Base-by-base conservation (phyloP, 1,140 invertebrate species). In the Megalonaias nervosa region DNA sequence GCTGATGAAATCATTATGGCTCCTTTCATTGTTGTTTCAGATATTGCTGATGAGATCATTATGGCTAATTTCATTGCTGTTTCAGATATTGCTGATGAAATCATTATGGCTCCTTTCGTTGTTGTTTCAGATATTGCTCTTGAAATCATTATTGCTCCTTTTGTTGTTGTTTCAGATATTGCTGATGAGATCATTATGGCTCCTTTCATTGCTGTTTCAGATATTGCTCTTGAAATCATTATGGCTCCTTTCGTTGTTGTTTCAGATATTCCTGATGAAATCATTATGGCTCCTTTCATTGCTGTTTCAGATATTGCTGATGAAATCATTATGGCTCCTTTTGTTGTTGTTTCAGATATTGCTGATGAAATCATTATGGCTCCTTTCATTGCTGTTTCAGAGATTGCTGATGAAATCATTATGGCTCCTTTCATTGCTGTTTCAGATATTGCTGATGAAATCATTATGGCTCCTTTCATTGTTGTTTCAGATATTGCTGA, bases 101-200 rank as follows among this genome's bases (percentile, higher is more conserved):
- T 88, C n/a, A 92, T 95, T 62, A 88, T n/a, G n/a, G n/a, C n/a
- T n/a, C n/a, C n/a, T n/a, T n/a, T n/a, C n/a, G n/a, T n/a, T n/a
- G 38, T 3, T 38, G 38, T 38, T 38, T 38, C 38, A 87, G 85
- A 74, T 67, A 70, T 81, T 74, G 84, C 84, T 61, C 70, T 84
- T 26, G 31, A 79, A 68, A 88, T 88, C n/a, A 92, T 95, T 62
- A 88, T n/a, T n/a, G n/a, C n/a, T n/a, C n/a, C n/a, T n/a, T n/a
- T n/a, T n/a, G n/a, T n/a, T n/a, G 38, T 3, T 38, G 38, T 38
- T 38, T 38, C 38, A 87, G 85, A 74, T 67, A 70, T 81, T 74
- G 84, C 84, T 61, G 71, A 85, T 26, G 31, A 79, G 71, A 88
- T 88, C n/a, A 92, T 95, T 62, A 88, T n/a, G n/a, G n/a, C n/a